phyloP scores from a whole-genome alignment of 2,888 invertebrate genomes.

The Amphipoea oculea region DNA sequence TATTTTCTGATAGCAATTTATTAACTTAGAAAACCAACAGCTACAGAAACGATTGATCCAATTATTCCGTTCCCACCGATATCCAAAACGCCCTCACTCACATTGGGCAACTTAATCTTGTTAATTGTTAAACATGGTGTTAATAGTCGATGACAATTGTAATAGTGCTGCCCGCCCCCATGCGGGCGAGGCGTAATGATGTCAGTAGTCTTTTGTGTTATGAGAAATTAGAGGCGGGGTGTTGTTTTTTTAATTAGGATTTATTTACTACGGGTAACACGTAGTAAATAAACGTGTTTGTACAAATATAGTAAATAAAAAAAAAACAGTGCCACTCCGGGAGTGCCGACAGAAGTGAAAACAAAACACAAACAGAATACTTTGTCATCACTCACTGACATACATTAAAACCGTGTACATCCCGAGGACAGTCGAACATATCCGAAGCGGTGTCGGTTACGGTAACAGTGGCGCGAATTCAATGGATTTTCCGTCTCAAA shows the following conservation, averaged over 20 bases:
- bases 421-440: no score
- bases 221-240: constrained; percentile 57
- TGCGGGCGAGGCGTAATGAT: constrained; percentile 76
- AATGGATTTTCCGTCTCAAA: no score
- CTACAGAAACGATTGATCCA: constrained; percentile 33
- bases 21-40: background rate
- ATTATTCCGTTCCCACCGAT: constrained; percentile 72
- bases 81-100: constrained; percentile 70
- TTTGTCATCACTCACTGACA: no score
- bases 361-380: no score
- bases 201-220: constrained; percentile 62
- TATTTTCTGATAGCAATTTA: background rate
- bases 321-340: no score
- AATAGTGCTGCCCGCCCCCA: constrained; percentile 76
- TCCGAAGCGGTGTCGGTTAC: no score
- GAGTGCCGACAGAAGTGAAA: no score
- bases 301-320: background rate
- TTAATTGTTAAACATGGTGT: constrained; percentile 76
- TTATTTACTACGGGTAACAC: background rate
- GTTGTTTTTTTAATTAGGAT: constrained; percentile 48
- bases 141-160: constrained; percentile 84
- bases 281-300: background rate
- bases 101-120: constrained; percentile 76
- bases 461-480: no score
- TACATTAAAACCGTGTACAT: no score